Evolutionary conservation across 2,888 invertebrate genomes (phyloP), one percentile per base, ranked within the genome.

Genomic region (Drosophila macrospina): DNA sequence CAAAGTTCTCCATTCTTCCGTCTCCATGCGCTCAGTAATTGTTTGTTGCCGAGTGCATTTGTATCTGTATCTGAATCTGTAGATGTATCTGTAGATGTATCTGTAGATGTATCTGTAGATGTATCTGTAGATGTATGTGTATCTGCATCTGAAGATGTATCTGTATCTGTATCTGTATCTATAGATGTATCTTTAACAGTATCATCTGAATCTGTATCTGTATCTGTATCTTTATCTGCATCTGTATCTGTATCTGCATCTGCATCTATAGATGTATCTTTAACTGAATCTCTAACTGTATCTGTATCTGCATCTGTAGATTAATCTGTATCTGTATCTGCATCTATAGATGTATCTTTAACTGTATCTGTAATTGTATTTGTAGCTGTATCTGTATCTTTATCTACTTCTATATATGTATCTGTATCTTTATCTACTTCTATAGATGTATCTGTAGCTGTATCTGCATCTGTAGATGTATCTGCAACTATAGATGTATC

Each of bases 21-120:
- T 24, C 57, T 41, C 70, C 74, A 52, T 24, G 32, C 15, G 51
- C 61, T 55, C 41, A 28, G 45, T 77, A 66, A 65, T 68, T 76
- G 48, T 72, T 70, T 61, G 56, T 56, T 67, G 61, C 42, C 70
- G 41, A 20, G 6, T 36, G 41, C 60, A 62, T 57, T 42, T 61
- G 30, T 34, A 11, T 26, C 41, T 39, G 34, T 13, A 70, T 47
- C 28, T 51, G 60, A 10, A 56, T 42, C 24, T 68, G 68, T n/a
- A 36, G 1, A 1, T 20, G 20, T 48, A 44, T 44, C 13, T 61
- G 30, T 28, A 13, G 16, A 16, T 34, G 32, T 13, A 64, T 44
- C 30, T 52, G 69, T n/a, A 26, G 47, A 30, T 39, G 41, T 30
- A 51, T n/a, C 16, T 37, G 57, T 26, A 36, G 36, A 10, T 47